Evolutionary conservation across 2,797 vertebrate genomes (phyloP), one percentile per base, ranked within the genome.

Genomic region (Orientallactaga sibirica): DNA sequence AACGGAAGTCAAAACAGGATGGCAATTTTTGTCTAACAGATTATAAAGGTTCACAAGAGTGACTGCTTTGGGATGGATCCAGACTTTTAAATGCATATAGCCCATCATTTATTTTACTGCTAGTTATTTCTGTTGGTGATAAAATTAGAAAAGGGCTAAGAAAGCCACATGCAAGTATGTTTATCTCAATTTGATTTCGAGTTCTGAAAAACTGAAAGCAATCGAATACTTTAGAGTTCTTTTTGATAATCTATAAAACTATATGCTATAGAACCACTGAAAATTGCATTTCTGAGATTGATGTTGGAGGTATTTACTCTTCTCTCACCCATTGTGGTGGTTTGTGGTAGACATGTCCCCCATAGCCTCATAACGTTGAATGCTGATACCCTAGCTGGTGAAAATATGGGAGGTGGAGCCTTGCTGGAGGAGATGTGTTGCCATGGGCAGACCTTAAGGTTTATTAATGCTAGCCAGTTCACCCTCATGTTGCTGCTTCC

Each of bases 141-240:
- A 91, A 29, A 64, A 81, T 8, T 61, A 84, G 61, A 77, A 94
- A 76, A 73, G 33, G 64, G 15, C 20, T 93, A 75, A 92, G 66
- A 85, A 78, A 27, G 71, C 18, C 15, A 67, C 1, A 7, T 71
- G 70, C n/a, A 77, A 88, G 10, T 24, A 58, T 92, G 12, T 62
- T 83, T 86, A 55, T n/a, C 9, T 3, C 11, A 27, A 70, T 70
- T 27, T 55, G 82, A 82, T 85, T 90, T 70, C 70, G 52, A 90
- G 79, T 66, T 43, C 66, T 73, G 16, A 81, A 92, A 94, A 95
- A 78, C 10, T 41, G 43, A 67, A 76, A 94, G 33, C 19, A 93
- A 62, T 27, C 62, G 58, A 70, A 77, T 91, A 41, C 29, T 41
- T 88, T 67, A 48, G 10, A 78, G 71, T 55, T 64, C 41, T 64